Evolutionary conservation across 2,113 vertebrate genomes (phyloP), one percentile per base, ranked within the genome.

Genomic region (Ceyx cyanopectus): DNA sequence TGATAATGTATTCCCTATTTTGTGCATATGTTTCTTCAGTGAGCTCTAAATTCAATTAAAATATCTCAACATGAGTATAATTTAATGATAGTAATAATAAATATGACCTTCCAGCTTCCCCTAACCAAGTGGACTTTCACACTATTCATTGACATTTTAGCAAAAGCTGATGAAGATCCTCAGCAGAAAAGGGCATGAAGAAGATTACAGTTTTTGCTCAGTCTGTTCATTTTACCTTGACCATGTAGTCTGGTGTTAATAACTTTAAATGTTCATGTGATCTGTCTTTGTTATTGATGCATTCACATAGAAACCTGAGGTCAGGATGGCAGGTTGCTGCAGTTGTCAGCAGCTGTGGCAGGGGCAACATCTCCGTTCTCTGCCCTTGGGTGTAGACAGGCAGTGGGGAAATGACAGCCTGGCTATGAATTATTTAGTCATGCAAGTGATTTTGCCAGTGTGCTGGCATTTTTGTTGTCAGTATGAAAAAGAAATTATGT

Each of bases 191-290:
- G 15, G 29, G 29, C 72, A 19, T 11, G 14, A 60, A 41, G 29
- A 50, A 24, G 30, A 30, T 9, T 16, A 9, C 5, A 3, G 13
- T 14, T 57, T 69, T 69, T 56, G 18, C 46, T 75, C 61, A 46
- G 14, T 32, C 54, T 48, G 4, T n/a, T 79, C 12, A 14, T 54
- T 82, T 89, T 56, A 57, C 34, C 34, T 85, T 73, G 40, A 22
- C 10, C 0, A 1, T 15, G 1, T 11, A 3, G 46, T 18, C 7
- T 56, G 26, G 9, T 54, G 22, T 40, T 24, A 43, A 6, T 77
- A 66, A 34, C 18, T 51, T 45, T 1, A 3, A 40, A 29, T 19
- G 19, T 45, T 82, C 40, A 19, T 48, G 14, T 65, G 22, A 6
- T 48, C 67, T 62, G 57, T 62, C 23, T 75, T n/a, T 58, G 45